Base-by-base conservation (phyloP, 2,888 invertebrate genomes). In the Salticus scenicus region DNA sequence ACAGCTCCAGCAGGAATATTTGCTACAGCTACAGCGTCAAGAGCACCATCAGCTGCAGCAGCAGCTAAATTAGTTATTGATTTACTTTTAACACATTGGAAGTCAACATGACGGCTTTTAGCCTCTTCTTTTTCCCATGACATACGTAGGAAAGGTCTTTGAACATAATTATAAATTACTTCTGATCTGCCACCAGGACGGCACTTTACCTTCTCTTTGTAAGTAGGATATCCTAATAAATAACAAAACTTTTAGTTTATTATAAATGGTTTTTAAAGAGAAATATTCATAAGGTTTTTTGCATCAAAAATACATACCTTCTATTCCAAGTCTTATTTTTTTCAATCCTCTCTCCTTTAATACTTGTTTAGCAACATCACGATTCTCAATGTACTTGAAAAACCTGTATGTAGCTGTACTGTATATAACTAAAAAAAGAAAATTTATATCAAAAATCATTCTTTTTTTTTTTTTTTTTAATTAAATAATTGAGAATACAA, bases 51-150 rank as follows among this genome's bases (percentile, higher is more conserved):
- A 0, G 97, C 97, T 0, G 97, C 96, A 0, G 97, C 98, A 90
- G 98, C 98, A 0, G 98, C 97, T 87, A 99, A 92, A 92, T 99
- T 98, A 12, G 98, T 98, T 33, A 98, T 98, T 0, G 98, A 98
- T 91, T 99, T 98, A 1, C 97, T 98, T 92, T 98, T 98, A 78
- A 99, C 98, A 91, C 98, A 99, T 92, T 99, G 97, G 88, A 99
- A 99, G 92, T 99, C 99, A 0, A 99, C 99, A 91, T 99, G 99
- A 0, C 99, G 94, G 90, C 97, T 98, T 91, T 98, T 98, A 0
- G 98, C 99, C 90, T 99, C 99, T 90, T 99, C 99, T 90, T 99
- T 99, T 91, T 99, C 99, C 99, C 99, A 99, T 0, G 98, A 98
- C 96, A 98, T 97, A 90, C 98, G 98, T 76, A 99, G 96, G 92